Percentiles rank a stretch among this genome's conserved stretches.
These are phyloP conservation scores for Pituophis catenifer DNA, from an alignment of 2,113 vertebrate genomes.

Conservation along the genomic window DNA sequence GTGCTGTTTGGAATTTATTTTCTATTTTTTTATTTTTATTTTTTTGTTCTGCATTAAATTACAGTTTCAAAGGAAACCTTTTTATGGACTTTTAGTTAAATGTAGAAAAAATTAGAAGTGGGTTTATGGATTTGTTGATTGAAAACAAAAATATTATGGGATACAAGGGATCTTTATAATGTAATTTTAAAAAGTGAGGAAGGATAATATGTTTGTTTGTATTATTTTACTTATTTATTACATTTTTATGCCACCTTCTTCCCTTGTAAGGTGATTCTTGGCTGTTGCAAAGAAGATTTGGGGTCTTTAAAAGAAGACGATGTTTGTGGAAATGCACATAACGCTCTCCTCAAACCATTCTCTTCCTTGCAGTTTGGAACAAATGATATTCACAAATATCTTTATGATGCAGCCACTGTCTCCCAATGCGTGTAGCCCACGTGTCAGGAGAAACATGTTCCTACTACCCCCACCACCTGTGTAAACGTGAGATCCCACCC, in stretches of 20 bases:
- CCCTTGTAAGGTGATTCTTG: background rate
- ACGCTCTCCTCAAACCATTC: no score
- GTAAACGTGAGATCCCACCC: no score
- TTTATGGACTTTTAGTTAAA: background rate
- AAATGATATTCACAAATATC: no score
- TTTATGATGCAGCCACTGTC: no score
- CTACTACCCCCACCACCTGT: no score
- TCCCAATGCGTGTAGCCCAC: no score
- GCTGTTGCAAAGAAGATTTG: background rate
- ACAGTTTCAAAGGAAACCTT: background rate
- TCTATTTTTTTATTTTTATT: background rate
- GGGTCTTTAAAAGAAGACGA: no score
- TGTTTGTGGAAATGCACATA: no score
- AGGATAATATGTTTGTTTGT: background rate
- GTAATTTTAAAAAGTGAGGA: background rate
- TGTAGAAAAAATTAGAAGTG: background rate
- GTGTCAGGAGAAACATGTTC: no score
- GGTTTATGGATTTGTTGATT: background rate
- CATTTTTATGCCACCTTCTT: background rate
- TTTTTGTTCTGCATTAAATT: background rate
- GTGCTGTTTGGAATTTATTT: background rate
- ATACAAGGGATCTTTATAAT: background rate
- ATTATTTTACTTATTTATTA: background rate
- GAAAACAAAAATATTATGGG: background rate
- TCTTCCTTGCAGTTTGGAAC: no score